Conservation (phyloP, 2,888 invertebrate species). For the Archips crataeganus region DNA sequence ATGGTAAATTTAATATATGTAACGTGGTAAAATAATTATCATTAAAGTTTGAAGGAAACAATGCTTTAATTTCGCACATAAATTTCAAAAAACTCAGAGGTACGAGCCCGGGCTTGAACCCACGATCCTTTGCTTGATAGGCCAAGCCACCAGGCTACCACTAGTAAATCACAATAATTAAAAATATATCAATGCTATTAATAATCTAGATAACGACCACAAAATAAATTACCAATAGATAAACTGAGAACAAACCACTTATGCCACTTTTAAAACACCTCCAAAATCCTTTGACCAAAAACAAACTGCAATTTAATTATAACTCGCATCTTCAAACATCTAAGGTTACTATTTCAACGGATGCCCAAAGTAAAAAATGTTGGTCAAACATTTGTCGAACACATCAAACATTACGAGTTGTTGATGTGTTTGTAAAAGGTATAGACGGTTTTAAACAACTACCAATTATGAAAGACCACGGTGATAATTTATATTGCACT, state of each 20-base stretch:
- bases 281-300: conserved; percentile 8
- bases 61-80: too few relatives aligned
- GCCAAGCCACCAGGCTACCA: too few relatives aligned
- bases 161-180: conserved; percentile 3
- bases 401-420: conserved; percentile 63
- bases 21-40: too few relatives aligned
- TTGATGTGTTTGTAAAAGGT: conserved; percentile 66
- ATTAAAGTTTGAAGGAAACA: too few relatives aligned
- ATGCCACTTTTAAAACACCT: conserved; percentile 20
- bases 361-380: conserved; percentile 26
- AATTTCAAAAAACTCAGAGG: too few relatives aligned
- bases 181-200: conserved; percentile 33
- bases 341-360: conserved; percentile 25
- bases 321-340: background rate
- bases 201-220: conserved; percentile 26
- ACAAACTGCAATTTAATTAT: conserved; percentile 3
- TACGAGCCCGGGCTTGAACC: too few relatives aligned
- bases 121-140: too few relatives aligned
- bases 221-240: conserved; percentile 25
- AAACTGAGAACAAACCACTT: conserved; percentile 19
- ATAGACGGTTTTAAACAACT: conserved; percentile 53
- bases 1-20: too few relatives aligned
- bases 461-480: conserved; percentile 52
- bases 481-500: conserved; percentile 21
- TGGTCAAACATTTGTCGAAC: conserved; percentile 55